Conservation (phyloP, 2,113 vertebrate species). For the Prunella himalayana region DNA sequence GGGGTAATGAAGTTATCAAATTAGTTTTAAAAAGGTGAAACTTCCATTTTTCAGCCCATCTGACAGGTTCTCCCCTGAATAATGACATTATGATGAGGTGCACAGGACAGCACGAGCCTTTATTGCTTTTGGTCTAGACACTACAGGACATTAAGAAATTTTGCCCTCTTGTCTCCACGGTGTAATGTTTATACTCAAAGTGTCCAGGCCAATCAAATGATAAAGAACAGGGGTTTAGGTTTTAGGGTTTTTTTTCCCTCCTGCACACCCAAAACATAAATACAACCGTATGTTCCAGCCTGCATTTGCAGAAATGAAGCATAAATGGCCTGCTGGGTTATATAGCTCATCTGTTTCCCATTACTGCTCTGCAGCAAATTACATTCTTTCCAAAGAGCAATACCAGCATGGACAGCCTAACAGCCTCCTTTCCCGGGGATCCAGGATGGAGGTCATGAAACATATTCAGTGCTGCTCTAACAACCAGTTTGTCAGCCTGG, state of each 20-base stretch:
- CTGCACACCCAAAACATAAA: slow-evolving; percentile 34
- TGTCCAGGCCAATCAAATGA: slow-evolving; percentile 24
- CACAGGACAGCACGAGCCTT: background rate
- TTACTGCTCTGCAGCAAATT: slow-evolving; percentile 28
- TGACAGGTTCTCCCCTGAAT: slow-evolving; percentile 32
- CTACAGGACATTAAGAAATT: slow-evolving; percentile 20
- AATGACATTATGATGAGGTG: slow-evolving; percentile 42
- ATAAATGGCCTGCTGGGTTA: slow-evolving; percentile 39
- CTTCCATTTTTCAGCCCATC: slow-evolving; percentile 21
- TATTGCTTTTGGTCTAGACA: slow-evolving; percentile 60
- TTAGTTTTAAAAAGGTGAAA: slow-evolving; percentile 63
- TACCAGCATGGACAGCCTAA: background rate
- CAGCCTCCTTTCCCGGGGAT: background rate
- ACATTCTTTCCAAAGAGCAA: background rate
- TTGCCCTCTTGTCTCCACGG: background rate
- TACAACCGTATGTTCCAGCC: background rate
- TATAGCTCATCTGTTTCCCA: slow-evolving; percentile 56
- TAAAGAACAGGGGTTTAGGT: background rate
- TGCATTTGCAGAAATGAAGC: slow-evolving; percentile 23
- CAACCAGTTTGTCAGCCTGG: background rate
- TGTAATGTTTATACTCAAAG: slow-evolving; percentile 28
- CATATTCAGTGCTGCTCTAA: background rate
- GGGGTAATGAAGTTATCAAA: slow-evolving; percentile 64
- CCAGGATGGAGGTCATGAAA: background rate
- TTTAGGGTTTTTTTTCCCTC: background rate